These are phyloP conservation scores for Phaedon cochleariae DNA, from an alignment of 2,888 invertebrate species.

Conservation along the genomic window DNA sequence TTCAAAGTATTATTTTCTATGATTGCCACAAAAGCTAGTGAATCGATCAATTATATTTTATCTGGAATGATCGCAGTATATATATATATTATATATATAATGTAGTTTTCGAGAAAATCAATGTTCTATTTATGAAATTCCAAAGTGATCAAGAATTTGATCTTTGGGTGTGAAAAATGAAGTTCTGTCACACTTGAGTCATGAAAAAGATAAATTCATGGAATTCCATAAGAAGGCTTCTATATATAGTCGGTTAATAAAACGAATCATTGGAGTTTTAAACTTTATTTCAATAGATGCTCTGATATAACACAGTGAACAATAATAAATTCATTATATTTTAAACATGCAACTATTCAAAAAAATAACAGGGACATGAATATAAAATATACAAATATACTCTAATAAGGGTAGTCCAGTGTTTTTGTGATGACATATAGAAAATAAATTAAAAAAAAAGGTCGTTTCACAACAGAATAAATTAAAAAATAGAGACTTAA, in stretches of 20 bases:
- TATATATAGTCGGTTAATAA: neutral
- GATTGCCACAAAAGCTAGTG: too few species aligned
- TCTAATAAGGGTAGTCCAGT: constrained; percentile 32
- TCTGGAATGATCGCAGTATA: too few species aligned
- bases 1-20: too few species aligned
- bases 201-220: too few species aligned
- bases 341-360: constrained; percentile 52
- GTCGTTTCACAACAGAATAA: constrained; percentile 45
- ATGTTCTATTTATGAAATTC: too few species aligned
- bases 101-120: too few species aligned
- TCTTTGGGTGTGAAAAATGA: too few species aligned
- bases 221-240: too few species aligned
- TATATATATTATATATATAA: too few species aligned
- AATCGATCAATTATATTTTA: too few species aligned
- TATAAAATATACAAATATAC: constrained; percentile 48
- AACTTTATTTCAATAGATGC: constrained; percentile 46
- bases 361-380: constrained; percentile 48
- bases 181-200: too few species aligned
- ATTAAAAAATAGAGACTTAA: constrained; percentile 46
- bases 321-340: constrained; percentile 54
- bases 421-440: constrained; percentile 31
- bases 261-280: constrained; percentile 16
- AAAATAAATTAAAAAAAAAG: constrained; percentile 44
- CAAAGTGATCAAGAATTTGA: too few species aligned
- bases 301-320: constrained; percentile 56